Conservation (phyloP, 2,797 vertebrate species). For the Molossus molossus region DNA sequence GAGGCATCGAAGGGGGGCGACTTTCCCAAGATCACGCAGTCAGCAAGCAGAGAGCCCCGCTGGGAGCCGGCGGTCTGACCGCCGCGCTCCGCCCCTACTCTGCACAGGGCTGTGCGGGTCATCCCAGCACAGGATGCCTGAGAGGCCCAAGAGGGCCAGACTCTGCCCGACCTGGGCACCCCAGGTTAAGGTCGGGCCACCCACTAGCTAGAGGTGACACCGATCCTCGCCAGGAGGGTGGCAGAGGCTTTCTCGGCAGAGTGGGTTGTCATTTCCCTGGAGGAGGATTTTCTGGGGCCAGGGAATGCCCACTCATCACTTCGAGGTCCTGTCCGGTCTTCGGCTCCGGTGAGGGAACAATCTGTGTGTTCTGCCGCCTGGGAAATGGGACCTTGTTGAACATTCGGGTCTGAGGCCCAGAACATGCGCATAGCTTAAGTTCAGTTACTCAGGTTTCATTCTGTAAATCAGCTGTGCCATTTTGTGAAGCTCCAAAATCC, state of each 20-base stretch:
- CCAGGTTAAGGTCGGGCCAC: neutral
- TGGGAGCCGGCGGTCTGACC: neutral
- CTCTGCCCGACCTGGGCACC: neutral
- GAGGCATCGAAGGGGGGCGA: neutral
- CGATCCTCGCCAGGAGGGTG: neutral
- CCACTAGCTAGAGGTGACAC: neutral
- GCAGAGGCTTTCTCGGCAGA: neutral
- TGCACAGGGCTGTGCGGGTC: neutral
- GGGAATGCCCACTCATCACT: neutral
- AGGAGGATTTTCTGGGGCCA: neutral
- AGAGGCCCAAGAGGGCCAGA: neutral
- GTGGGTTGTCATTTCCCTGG: neutral
- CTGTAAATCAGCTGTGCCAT: neutral
- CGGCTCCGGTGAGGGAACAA: neutral
- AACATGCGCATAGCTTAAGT: neutral
- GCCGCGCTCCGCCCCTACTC: neutral
- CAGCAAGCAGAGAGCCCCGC: neutral
- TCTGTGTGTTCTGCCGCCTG: neutral
- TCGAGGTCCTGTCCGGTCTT: neutral
- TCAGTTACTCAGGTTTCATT: neutral
- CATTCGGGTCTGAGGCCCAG: neutral
- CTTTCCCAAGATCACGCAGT: neutral
- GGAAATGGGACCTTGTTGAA: neutral
- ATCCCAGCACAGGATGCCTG: neutral
- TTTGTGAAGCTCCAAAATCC: neutral